Conservation (phyloP, 2,113 vertebrate genomes). For the Pachyramphus minor region DNA sequence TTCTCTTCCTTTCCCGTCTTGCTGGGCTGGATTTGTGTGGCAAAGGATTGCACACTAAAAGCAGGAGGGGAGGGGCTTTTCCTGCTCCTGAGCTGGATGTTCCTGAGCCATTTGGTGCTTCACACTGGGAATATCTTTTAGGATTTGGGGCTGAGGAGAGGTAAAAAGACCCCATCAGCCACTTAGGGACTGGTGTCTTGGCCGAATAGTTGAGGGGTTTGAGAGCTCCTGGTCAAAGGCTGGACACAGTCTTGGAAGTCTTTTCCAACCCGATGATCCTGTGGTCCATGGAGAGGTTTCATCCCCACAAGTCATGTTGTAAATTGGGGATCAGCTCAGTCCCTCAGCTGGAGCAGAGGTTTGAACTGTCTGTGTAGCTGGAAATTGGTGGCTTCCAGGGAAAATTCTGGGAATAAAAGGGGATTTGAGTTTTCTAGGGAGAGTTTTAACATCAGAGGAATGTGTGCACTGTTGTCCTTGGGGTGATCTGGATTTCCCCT, state of each 20-base stretch:
- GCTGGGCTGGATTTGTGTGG: background rate
- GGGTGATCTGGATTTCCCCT: background rate
- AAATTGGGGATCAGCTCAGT: background rate
- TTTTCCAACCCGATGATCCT: background rate
- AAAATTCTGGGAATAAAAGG: background rate
- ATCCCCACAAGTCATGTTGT: rapidly evolving
- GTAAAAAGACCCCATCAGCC: rapidly evolving
- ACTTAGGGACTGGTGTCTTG: background rate
- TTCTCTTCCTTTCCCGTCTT: background rate
- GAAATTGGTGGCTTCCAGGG: background rate
- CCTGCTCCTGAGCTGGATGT: background rate
- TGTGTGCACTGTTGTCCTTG: rapidly evolving
- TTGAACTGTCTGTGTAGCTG: background rate
- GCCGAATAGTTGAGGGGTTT: background rate
- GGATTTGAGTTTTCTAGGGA: background rate
- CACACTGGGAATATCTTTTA: background rate
- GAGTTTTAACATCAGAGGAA: background rate
- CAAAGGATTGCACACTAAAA: background rate
- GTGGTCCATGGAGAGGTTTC: background rate
- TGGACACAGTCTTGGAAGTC: background rate
- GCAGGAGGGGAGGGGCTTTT: background rate
- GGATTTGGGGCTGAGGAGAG: background rate
- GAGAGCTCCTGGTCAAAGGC: rapidly evolving
- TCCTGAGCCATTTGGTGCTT: rapidly evolving
- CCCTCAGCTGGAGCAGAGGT: background rate